These are phyloP conservation scores for Salarias fasciatus DNA, from an alignment of 2,797 vertebrate genomes.

Conservation along the genomic window DNA sequence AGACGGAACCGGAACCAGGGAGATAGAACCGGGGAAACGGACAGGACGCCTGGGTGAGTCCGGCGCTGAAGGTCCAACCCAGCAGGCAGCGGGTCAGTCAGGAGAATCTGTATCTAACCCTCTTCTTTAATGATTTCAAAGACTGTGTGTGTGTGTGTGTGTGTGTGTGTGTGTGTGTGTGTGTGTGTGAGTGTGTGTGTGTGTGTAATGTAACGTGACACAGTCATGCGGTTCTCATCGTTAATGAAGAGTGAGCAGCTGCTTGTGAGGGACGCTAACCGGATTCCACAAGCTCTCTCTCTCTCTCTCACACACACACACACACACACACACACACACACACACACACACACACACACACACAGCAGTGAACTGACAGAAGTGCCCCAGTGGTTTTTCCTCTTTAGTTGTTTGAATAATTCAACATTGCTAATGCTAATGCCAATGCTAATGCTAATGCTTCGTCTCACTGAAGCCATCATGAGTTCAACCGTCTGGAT, in stretches of 20 bases:
- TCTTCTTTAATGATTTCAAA: too few relatives aligned
- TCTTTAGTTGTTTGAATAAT: slow-evolving; percentile 69
- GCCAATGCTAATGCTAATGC: slow-evolving; percentile 52
- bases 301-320: slow-evolving; percentile 4
- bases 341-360: not conserved
- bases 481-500: too few relatives aligned
- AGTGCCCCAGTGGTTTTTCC: slow-evolving; percentile 52
- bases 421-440: slow-evolving; percentile 74
- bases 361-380: too few relatives aligned
- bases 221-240: slow-evolving; percentile 25
- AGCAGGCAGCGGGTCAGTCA: slow-evolving; percentile 61
- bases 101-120: too few relatives aligned
- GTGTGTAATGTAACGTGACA: slow-evolving; percentile 43
- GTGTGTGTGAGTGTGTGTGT: slow-evolving; percentile 1
- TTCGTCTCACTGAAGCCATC: slow-evolving; percentile 25
- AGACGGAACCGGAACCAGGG: too few relatives aligned
- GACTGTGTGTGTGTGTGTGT: not conserved
- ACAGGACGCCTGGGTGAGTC: slow-evolving; percentile 49
- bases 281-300: slow-evolving; percentile 15
- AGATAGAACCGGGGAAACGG: slow-evolving; percentile 56
- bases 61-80: slow-evolving; percentile 59
- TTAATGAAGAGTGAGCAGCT: slow-evolving; percentile 51
- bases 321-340: not conserved
- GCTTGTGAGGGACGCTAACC: slow-evolving; percentile 40
- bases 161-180: not conserved